A percentile compares a stretch with the other conserved stretches of the same genome.
phyloP scores from a whole-genome alignment of 2,888 invertebrate species.

The Chrysolina oricalcia region DNA sequence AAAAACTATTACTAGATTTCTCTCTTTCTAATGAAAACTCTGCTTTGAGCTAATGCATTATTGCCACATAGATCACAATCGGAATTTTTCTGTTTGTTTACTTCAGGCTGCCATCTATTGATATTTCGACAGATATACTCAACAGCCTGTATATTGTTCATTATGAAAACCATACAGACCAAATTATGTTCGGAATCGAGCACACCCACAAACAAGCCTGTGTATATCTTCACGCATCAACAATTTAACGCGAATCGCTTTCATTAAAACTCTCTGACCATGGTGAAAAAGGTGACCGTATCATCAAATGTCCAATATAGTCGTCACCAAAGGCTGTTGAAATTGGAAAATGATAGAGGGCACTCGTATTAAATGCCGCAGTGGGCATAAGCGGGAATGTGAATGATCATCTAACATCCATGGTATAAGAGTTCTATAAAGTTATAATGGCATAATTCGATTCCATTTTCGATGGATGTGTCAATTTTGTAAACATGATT shows the following conservation, averaged over 20 bases:
- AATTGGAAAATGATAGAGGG: neutral
- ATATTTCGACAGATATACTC: too few species aligned
- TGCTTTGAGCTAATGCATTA: too few species aligned
- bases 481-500: neutral
- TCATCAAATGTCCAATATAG: neutral
- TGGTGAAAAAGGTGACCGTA: neutral
- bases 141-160: too few species aligned
- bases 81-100: too few species aligned
- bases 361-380: neutral
- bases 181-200: neutral
- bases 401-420: neutral
- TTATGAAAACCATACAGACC: too few species aligned
- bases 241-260: neutral
- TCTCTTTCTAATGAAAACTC: too few species aligned
- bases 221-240: neutral
- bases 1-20: too few species aligned
- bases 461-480: neutral
- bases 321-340: neutral
- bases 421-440: neutral
- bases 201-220: neutral
- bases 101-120: too few species aligned
- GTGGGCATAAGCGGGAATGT: neutral
- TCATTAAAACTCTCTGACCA: neutral
- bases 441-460: neutral
- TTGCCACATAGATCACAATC: too few species aligned